Evolutionary conservation across 1,140 invertebrate genomes (phyloP).

Genomic region (Orussus abietinus): DNA sequence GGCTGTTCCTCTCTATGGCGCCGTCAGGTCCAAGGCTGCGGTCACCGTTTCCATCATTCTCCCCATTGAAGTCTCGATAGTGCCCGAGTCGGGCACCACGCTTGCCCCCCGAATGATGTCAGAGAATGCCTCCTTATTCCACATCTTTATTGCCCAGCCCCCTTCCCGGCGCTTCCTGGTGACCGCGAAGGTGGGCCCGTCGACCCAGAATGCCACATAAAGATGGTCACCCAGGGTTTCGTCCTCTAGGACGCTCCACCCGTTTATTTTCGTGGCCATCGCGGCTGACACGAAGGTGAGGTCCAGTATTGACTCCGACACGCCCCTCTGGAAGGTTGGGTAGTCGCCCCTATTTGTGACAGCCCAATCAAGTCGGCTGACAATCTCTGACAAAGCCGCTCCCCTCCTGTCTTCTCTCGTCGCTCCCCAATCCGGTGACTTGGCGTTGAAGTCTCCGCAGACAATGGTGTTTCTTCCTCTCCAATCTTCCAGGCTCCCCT

Average conservation of each 20-base stretch:
- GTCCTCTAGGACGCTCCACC: slow-evolving; percentile 13
- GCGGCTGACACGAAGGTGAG: slow-evolving; percentile 22
- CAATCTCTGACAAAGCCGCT: slow-evolving; percentile 10
- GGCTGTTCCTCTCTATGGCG: neutral
- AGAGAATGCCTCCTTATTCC: slow-evolving; percentile 14
- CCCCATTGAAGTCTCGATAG: slow-evolving; percentile 3
- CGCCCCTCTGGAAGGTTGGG: slow-evolving; percentile 26
- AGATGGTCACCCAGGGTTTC: slow-evolving; percentile 14
- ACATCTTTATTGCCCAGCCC: neutral
- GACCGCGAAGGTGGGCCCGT: neutral
- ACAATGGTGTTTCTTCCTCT: slow-evolving; percentile 16
- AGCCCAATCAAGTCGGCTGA: slow-evolving; percentile 15
- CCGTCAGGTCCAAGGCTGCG: slow-evolving; percentile 14
- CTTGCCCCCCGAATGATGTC: slow-evolving; percentile 8
- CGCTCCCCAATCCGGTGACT: slow-evolving; percentile 22
- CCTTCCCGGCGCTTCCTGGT: neutral
- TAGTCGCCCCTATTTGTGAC: slow-evolving; percentile 21
- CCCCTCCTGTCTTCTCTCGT: slow-evolving; percentile 18
- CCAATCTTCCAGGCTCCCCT: slow-evolving; percentile 1
- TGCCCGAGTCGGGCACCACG: slow-evolving; percentile 2
- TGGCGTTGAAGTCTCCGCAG: slow-evolving; percentile 28
- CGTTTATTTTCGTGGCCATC: slow-evolving; percentile 6
- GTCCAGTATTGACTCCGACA: slow-evolving; percentile 31
- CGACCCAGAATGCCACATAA: slow-evolving; percentile 11
- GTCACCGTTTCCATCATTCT: slow-evolving; percentile 14